phyloP scores from a whole-genome alignment of 2,888 invertebrate genomes.

The Panopea generosa region DNA sequence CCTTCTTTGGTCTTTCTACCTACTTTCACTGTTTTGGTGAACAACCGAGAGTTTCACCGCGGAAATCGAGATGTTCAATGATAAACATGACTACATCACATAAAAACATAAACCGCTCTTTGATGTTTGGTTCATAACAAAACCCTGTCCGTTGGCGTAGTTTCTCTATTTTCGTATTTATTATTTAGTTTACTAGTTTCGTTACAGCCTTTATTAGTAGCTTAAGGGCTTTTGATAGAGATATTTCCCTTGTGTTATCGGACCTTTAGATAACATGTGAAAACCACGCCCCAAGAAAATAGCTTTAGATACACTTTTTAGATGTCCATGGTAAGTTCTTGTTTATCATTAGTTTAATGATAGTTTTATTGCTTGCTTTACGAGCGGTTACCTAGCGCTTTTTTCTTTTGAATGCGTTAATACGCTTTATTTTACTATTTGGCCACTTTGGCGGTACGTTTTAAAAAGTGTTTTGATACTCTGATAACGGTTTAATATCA shows the following conservation, averaged over 20 bases:
- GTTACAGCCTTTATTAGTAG: conserved; percentile 17
- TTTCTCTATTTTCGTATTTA: conserved; percentile 20
- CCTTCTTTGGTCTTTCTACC: conserved; percentile 24
- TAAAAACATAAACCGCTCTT: conserved; percentile 25
- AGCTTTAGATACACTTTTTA: no score
- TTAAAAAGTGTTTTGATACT: no score
- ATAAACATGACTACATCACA: conserved; percentile 32
- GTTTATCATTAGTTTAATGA: no score
- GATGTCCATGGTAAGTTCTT: no score
- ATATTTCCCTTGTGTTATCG: conserved; percentile 6
- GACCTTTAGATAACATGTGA: conserved; percentile 1
- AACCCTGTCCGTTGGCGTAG: conserved; percentile 23
- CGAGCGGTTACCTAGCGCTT: conserved; percentile 1
- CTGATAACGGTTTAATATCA: no score
- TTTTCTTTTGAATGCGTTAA: no score
- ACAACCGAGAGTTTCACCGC: conserved; percentile 21
- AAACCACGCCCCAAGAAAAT: no score
- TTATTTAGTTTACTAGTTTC: conserved; percentile 9
- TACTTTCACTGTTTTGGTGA: conserved; percentile 13
- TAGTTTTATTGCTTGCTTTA: conserved; percentile 17
- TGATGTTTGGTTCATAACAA: conserved; percentile 7
- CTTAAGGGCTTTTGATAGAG: conserved; percentile 8
- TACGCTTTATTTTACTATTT: conserved; percentile 29
- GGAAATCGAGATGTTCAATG: conserved; percentile 22
- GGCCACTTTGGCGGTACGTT: conserved; percentile 16